Conservation (phyloP, 2,888 invertebrate genomes). For the Caenorhabditis afra region DNA sequence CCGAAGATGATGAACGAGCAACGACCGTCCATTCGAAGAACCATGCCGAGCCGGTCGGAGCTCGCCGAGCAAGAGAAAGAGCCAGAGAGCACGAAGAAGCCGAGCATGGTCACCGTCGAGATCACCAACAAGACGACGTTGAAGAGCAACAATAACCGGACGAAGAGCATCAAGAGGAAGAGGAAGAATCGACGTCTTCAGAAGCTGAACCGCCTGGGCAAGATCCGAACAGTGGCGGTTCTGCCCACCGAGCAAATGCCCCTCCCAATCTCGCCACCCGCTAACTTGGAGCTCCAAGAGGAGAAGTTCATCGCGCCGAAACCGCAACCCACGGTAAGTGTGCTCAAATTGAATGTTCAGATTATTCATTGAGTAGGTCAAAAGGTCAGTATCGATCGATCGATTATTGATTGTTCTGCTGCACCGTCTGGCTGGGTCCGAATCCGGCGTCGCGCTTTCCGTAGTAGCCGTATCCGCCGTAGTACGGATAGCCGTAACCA, state of each 20-base stretch:
- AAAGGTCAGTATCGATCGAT: slow-evolving; percentile 22
- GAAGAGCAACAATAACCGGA: slow-evolving; percentile 34
- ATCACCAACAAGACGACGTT: slow-evolving; percentile 35
- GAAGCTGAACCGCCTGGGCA: slow-evolving; percentile 52
- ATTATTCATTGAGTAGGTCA: no score
- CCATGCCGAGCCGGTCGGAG: slow-evolving; percentile 18
- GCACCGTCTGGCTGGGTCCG: slow-evolving; percentile 47
- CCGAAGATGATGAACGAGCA: slow-evolving; percentile 60
- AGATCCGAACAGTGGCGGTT: slow-evolving; percentile 41
- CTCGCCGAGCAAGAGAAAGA: slow-evolving; percentile 1
- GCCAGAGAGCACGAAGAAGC: no score
- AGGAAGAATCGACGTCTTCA: slow-evolving; percentile 41
- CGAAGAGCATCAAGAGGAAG: slow-evolving; percentile 39
- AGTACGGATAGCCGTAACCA: slow-evolving; percentile 52
- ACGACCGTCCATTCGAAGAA: slow-evolving; percentile 25
- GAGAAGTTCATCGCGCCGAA: slow-evolving; percentile 36
- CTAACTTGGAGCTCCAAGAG: slow-evolving; percentile 33
- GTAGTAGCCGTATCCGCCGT: slow-evolving; percentile 56
- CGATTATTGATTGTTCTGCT: slow-evolving; percentile 42
- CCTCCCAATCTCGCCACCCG: slow-evolving; percentile 32
- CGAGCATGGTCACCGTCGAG: slow-evolving; percentile 44
- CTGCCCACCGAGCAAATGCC: slow-evolving; percentile 39
- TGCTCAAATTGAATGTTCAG: no score
- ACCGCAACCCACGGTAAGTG: slow-evolving; percentile 21
- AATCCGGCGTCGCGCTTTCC: slow-evolving; percentile 61